Conservation (phyloP, 2,113 vertebrate species). For the Callionymus lyra region DNA sequence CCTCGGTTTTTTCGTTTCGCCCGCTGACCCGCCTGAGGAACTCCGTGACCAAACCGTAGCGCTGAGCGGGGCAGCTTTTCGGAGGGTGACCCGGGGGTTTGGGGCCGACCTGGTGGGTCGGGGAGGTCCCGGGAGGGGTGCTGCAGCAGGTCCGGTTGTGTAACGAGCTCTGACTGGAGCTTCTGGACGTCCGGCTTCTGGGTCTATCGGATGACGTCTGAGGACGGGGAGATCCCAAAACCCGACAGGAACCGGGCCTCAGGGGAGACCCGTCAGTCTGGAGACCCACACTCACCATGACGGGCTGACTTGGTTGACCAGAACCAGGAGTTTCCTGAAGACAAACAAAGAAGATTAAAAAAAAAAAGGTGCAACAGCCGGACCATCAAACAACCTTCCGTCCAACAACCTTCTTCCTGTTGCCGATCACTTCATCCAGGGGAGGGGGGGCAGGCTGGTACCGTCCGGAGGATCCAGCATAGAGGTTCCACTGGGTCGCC, state of each 20-base stretch:
- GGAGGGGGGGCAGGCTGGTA: no score
- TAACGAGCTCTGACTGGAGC: conserved; percentile 71
- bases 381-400: no score
- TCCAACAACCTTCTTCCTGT: no score
- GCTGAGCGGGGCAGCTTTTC: conserved; percentile 59
- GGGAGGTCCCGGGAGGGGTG: conserved; percentile 17
- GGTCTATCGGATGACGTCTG: conserved; percentile 81
- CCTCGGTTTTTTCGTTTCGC: conserved; percentile 73
- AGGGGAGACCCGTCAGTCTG: conserved; percentile 75
- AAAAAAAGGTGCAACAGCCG: no score
- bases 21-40: conserved; percentile 90
- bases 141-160: conserved; percentile 20
- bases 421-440: no score
- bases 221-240: conserved; percentile 69
- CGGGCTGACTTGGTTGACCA: no score
- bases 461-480: no score
- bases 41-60: conserved; percentile 87
- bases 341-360: no score
- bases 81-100: conserved; percentile 59
- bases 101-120: conserved; percentile 5
- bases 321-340: no score
- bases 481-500: conserved; percentile 53
- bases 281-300: conserved; percentile 77
- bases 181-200: conserved; percentile 65
- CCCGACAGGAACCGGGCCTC: conserved; percentile 77